Evolutionary conservation across 2,888 invertebrate species (phyloP).

Genomic region (Arenicola marina): DNA sequence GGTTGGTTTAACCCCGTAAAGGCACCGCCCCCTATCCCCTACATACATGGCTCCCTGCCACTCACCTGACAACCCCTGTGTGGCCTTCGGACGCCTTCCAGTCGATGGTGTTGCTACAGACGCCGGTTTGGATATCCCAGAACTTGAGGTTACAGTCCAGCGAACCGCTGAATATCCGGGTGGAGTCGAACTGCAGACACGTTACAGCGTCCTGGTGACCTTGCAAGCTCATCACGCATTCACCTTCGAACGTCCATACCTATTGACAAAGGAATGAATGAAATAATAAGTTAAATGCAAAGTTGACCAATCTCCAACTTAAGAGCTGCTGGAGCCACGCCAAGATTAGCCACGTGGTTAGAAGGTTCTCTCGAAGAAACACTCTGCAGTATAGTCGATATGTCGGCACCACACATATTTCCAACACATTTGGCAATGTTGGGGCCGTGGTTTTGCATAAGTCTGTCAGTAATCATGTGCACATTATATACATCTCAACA

Average conservation of each 20-base stretch:
- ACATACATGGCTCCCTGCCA: too few relatives aligned
- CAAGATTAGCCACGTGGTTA: not conserved
- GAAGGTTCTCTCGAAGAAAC: too few relatives aligned
- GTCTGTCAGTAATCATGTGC: too few relatives aligned
- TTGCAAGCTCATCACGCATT: constrained; percentile 61
- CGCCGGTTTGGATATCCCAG: constrained; percentile 62
- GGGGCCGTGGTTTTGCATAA: too few relatives aligned
- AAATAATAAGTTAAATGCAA: not conserved
- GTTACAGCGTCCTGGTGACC: constrained; percentile 65
- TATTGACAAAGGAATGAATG: constrained; percentile 29
- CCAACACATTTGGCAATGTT: too few relatives aligned
- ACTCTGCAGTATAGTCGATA: too few relatives aligned
- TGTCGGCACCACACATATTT: too few relatives aligned
- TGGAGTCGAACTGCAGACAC: constrained; percentile 63
- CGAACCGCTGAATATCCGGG: constrained; percentile 64
- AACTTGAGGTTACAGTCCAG: constrained; percentile 64
- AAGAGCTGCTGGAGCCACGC: not conserved
- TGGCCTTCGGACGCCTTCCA: constrained; percentile 67
- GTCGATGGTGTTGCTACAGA: constrained; percentile 64
- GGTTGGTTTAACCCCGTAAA: too few relatives aligned
- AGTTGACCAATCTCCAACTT: too few relatives aligned
- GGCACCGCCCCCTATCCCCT: too few relatives aligned
- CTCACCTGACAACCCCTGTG: constrained; percentile 63
- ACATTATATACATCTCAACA: too few relatives aligned
- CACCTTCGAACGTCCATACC: constrained; percentile 63